Evolutionary conservation across 2,113 vertebrate genomes (phyloP).

Genomic region (Neoarius graeffei): DNA sequence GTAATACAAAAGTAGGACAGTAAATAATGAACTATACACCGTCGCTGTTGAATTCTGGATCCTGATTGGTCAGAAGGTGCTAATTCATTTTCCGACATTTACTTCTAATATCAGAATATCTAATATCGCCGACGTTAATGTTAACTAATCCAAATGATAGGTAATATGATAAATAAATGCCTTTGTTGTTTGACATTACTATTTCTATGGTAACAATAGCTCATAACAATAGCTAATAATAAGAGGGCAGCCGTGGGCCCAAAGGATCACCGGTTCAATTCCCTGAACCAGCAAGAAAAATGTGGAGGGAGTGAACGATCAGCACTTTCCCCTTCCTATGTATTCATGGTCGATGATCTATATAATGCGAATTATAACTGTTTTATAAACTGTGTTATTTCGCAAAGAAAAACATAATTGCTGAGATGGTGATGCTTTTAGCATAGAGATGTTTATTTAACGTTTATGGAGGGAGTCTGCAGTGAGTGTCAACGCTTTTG

Average conservation of each 20-base stretch:
- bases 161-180: background rate
- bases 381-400: background rate
- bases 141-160: background rate
- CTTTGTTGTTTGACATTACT: background rate
- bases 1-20: background rate
- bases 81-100: background rate
- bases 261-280: too few species aligned
- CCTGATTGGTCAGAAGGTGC: background rate
- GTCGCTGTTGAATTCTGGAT: background rate
- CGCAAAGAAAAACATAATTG: background rate
- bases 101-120: too few species aligned
- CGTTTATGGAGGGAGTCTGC: background rate
- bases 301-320: too few species aligned
- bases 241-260: too few species aligned
- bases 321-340: too few species aligned
- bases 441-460: background rate
- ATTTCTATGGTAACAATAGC: conserved; percentile 1
- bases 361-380: background rate
- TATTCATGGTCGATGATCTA: background rate
- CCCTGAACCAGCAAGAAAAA: too few species aligned
- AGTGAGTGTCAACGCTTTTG: background rate
- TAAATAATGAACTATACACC: background rate
- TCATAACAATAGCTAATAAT: too few species aligned
- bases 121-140: too few species aligned
- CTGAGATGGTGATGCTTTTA: background rate